Base-by-base conservation (phyloP, 2,888 invertebrate species). In the Tethea ocularis region DNA sequence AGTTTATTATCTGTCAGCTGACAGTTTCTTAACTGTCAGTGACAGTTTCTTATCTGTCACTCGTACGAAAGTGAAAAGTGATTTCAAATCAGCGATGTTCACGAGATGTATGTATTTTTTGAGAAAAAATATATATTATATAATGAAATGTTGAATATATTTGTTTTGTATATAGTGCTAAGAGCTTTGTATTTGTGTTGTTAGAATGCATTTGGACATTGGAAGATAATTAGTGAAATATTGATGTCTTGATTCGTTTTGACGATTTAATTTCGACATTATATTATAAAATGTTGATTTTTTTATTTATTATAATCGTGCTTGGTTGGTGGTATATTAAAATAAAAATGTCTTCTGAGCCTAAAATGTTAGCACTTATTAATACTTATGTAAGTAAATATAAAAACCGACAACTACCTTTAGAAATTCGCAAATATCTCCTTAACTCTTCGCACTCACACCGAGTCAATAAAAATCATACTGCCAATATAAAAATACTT, bases 141-240 rank as follows among this genome's bases (percentile, higher is more conserved):
- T 33, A 33, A 33, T 46, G 52, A 58, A 60, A 51, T 52, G n/a
- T 57, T 59, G 61, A 66, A 53, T 5, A 29, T 36, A 36, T 81
- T 82, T 82, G 80, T 73, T 61, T 67, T 85, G 83, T 87, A 85
- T 78, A 85, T 84, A 87, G 66, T 70, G 68, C 61, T 69, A 80
- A n/a, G 20, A 33, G 75, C 67, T 76, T 78, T 67, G 74, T 82
- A 78, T 82, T 79, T 76, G 78, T 77, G 77, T 78, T 75, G 68
- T 33, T 76, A 71, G 56, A 66, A 68, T 70, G 69, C 72, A 77
- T 64, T 59, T 51, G 29, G 58, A 66, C 66, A 59, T 52, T 54
- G 23, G 58, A 56, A 46, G 46, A 20, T 46, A 46, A 33, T 33
- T n/a, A 46, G 46, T 46, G 54, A 36, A 22, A 15, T 33, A 33